Base-by-base conservation (phyloP, 2,888 invertebrate genomes). In the Chorisops tibialis region DNA sequence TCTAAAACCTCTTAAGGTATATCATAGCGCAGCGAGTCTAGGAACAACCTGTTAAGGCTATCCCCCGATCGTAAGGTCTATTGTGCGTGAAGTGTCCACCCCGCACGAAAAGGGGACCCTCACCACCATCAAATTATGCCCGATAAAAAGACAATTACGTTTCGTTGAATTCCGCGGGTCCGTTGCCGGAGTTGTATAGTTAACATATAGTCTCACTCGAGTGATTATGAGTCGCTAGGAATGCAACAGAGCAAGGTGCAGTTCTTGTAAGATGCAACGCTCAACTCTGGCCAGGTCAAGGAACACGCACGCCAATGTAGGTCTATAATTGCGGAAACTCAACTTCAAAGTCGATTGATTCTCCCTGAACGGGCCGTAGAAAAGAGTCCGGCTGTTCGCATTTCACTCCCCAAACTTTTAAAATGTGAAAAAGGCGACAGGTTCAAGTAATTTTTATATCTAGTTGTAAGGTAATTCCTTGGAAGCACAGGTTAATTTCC, bases 371-470 rank as follows among this genome's bases (percentile, higher is more conserved):
- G n/a, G 30, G 9, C 30, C 5, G 30, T 30, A 9, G 30, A 30
- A 30, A 30, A 30, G 30, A 9, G 30, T 30, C 30, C 30, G 30
- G 30, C 30, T 30, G 30, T 30, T 30, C 30, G 30, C 7, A 7
- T 30, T 30, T 30, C 2, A n/a, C n/a, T n/a, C n/a, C n/a, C n/a
- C n/a, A n/a, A n/a, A n/a, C n/a, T n/a, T 30, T 30, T 5, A 30
- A 30, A 30, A 30, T 30, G 2, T 30, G 52, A 35, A 41, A 16
- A 41, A n/a, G n/a, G 39, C 52, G 52, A 54, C 52, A 54, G 52
- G 52, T 54, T 54, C 39, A 16, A 14, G 52, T 54, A 54, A 41
- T 54, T 54, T 19, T 39, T 5, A 24, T 54, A 39, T 54, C 39
- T 41, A 12, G 39, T 41, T 39, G 39, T 54, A 30, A 30, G 30